Conservation (phyloP, 2,797 vertebrate species). For the Myotis pilosus region DNA sequence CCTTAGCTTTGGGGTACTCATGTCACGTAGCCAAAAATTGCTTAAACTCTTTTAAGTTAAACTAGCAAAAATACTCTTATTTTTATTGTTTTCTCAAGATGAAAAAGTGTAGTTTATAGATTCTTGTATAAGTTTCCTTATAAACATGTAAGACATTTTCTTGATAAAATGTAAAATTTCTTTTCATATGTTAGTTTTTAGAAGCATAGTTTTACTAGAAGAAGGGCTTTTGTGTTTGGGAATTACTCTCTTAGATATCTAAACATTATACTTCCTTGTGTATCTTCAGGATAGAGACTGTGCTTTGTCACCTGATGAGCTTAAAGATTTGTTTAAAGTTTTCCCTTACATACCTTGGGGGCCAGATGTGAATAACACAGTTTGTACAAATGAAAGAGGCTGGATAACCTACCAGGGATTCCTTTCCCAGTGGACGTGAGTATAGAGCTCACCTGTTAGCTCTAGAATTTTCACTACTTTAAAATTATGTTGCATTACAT, state of each 20-base stretch:
- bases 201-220: neutral
- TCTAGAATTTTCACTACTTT: neutral
- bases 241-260: neutral
- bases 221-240: neutral
- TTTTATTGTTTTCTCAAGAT: conserved; percentile 34
- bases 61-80: conserved; percentile 12
- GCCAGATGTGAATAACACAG: conserved; percentile 97
- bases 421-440: conserved; percentile 99
- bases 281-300: conserved; percentile 94
- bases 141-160: conserved; percentile 15
- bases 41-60: neutral
- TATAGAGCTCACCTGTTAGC: conserved; percentile 62
- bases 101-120: conserved; percentile 18
- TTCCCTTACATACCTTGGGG: conserved; percentile 99
- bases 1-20: neutral
- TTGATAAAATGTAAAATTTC: conserved; percentile 44
- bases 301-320: conserved; percentile 95
- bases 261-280: neutral
- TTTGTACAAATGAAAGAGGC: conserved; percentile 95
- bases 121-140: neutral
- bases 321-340: conserved; percentile 97
- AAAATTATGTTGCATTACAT: neutral
- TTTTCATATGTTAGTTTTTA: conserved; percentile 18
- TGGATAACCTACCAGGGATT: conserved; percentile 99
- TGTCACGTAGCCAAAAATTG: neutral